Percentiles rank a stretch among this genome's conserved stretches.
These are phyloP conservation scores for Gavialis gangeticus DNA, from an alignment of 2,113 vertebrate genomes.

Conservation along the genomic window DNA sequence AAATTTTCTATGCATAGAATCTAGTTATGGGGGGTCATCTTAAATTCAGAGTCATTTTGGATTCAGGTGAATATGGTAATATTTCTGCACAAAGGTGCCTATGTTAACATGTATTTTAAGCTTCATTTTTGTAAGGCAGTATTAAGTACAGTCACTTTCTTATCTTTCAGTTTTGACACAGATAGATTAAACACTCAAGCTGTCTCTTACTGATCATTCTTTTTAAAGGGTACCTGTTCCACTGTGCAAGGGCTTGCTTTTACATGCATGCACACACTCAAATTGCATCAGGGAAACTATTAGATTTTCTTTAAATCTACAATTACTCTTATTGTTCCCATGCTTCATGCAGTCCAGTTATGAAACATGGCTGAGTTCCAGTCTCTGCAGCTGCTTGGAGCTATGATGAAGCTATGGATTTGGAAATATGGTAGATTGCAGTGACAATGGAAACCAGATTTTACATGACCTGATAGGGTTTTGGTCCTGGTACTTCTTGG, in stretches of 20 bases:
- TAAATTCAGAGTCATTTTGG: no score
- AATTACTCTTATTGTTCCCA: not conserved
- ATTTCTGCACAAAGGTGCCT: not conserved
- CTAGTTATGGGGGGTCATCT: no score
- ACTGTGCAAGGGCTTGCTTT: not conserved
- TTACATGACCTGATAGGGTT: not conserved
- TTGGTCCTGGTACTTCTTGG: not conserved
- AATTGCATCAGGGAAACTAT: not conserved
- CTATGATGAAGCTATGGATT: not conserved
- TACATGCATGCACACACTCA: not conserved
- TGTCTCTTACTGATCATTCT: no score
- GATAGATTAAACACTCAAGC: not conserved
- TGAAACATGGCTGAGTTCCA: not conserved
- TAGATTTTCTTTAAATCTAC: not conserved
- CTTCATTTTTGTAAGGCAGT: not conserved
- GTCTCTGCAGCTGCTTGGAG: not conserved
- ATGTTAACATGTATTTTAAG: not conserved
- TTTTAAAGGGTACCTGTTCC: not conserved
- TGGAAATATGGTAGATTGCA: not conserved
- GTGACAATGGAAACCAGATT: not conserved
- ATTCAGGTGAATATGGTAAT: no score
- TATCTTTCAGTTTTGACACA: not conserved
- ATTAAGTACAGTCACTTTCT: not conserved
- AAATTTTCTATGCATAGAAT: no score
- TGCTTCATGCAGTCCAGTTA: not conserved